phyloP scores from a whole-genome alignment of 2,797 vertebrate genomes.

The Hippoglossus hippoglossus region DNA sequence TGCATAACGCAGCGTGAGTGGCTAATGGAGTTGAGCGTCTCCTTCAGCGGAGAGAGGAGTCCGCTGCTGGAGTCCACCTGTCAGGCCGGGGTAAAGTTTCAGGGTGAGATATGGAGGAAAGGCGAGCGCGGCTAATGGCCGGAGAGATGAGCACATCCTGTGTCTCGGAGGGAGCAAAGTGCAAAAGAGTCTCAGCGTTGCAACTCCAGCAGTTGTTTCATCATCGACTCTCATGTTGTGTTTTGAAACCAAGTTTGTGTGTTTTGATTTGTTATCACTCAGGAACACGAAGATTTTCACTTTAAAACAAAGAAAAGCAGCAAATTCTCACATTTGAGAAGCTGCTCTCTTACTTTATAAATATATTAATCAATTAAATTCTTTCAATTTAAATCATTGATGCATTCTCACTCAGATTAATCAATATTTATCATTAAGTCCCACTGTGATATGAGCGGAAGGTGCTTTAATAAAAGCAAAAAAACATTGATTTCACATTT shows the following conservation, averaged over 20 bases:
- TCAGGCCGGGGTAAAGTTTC: slow-evolving; percentile 40
- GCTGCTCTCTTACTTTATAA: neutral
- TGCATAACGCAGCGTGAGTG: slow-evolving; percentile 60
- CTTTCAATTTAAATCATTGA: too few relatives aligned
- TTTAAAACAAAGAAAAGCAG: neutral
- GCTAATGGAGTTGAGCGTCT: slow-evolving; percentile 64
- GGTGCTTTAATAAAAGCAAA: too few relatives aligned
- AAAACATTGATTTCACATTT: too few relatives aligned
- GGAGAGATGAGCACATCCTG: neutral
- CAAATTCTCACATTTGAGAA: neutral
- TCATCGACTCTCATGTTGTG: neutral
- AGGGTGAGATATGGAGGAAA: neutral
- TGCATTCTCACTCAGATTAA: too few relatives aligned
- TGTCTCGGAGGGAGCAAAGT: neutral
- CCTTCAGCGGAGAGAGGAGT: slow-evolving; percentile 49
- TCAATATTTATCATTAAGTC: too few relatives aligned
- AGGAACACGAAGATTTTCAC: neutral
- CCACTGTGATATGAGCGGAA: too few relatives aligned
- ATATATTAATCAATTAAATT: neutral
- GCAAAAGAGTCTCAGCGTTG: neutral
- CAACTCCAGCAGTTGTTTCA: neutral
- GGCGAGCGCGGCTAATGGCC: neutral
- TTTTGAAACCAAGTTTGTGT: too few relatives aligned
- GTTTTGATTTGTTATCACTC: too few relatives aligned
- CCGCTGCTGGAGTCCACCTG: slow-evolving; percentile 67